Evolutionary conservation across 2,797 vertebrate species (phyloP).

Genomic region (Chrysolophus pictus): DNA sequence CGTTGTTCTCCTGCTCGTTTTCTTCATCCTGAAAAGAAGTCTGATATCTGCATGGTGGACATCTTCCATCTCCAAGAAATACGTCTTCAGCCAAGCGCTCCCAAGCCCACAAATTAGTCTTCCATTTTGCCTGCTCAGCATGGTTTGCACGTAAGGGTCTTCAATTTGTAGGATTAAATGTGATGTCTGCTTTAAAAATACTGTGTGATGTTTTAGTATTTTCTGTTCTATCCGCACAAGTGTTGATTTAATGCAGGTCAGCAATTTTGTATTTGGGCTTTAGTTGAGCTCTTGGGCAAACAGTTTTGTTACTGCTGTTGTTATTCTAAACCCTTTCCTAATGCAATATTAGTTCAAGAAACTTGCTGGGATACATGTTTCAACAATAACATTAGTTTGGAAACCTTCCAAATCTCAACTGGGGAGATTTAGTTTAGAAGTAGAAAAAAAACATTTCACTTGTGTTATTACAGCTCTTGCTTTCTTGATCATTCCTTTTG

Average conservation of each 20-base stretch:
- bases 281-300: not conserved
- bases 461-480: not conserved
- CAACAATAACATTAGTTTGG: not conserved
- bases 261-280: not conserved
- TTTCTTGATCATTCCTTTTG: not conserved
- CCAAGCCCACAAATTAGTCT: rapidly evolving
- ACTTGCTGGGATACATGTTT: not conserved
- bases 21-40: not conserved
- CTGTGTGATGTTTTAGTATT: not conserved
- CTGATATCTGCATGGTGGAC: not conserved
- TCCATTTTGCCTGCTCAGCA: not conserved
- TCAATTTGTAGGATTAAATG: not conserved
- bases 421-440: not conserved
- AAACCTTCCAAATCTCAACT: not conserved
- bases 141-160: not conserved
- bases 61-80: not conserved
- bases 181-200: not conserved
- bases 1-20: not conserved
- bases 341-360: not conserved
- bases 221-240: not conserved
- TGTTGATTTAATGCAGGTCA: not conserved
- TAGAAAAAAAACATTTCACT: not conserved
- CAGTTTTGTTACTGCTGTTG: not conserved
- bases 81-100: not conserved
- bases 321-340: not conserved